Percentiles rank a stretch among this genome's conserved stretches.
phyloP scores from a whole-genome alignment of 1,140 invertebrate genomes.

The Caerostris extrusa region DNA sequence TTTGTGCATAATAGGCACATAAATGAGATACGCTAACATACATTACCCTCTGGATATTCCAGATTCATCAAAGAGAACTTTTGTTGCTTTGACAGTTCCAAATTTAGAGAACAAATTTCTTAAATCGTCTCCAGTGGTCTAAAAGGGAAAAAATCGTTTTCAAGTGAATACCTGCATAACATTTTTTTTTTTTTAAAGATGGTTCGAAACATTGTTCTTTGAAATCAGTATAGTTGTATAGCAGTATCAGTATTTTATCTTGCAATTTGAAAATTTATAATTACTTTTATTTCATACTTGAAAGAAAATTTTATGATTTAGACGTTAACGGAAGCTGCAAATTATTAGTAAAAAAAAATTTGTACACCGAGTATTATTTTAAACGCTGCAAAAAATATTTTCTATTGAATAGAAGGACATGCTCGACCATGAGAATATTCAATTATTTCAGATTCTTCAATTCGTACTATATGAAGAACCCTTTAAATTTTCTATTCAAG shows the following conservation, averaged over 20 bases:
- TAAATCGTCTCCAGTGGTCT: conserved; percentile 81
- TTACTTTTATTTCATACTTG: too few relatives aligned
- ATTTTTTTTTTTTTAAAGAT: neutral
- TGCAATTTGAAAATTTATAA: neutral
- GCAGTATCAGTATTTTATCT: neutral
- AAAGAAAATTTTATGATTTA: too few relatives aligned
- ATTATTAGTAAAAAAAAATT: too few relatives aligned
- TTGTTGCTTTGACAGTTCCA: conserved; percentile 94
- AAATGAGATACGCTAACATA: neutral
- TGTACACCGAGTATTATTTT: too few relatives aligned
- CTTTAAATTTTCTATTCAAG: too few relatives aligned
- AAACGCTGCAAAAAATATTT: too few relatives aligned
- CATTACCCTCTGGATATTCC: conserved; percentile 93
- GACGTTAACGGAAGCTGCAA: too few relatives aligned
- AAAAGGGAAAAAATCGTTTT: neutral
- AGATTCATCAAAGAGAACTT: conserved; percentile 95
- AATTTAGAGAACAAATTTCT: conserved; percentile 84
- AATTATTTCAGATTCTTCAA: too few relatives aligned
- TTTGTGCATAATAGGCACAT: too few relatives aligned
- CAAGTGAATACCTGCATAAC: neutral
- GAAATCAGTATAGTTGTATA: neutral
- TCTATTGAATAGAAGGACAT: too few relatives aligned
- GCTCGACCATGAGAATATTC: too few relatives aligned
- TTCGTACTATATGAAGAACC: too few relatives aligned
- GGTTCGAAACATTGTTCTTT: neutral